Evolutionary conservation across 1,140 invertebrate species (phyloP), one percentile per base, ranked within the genome.

Genomic region (Conus ventricosus): DNA sequence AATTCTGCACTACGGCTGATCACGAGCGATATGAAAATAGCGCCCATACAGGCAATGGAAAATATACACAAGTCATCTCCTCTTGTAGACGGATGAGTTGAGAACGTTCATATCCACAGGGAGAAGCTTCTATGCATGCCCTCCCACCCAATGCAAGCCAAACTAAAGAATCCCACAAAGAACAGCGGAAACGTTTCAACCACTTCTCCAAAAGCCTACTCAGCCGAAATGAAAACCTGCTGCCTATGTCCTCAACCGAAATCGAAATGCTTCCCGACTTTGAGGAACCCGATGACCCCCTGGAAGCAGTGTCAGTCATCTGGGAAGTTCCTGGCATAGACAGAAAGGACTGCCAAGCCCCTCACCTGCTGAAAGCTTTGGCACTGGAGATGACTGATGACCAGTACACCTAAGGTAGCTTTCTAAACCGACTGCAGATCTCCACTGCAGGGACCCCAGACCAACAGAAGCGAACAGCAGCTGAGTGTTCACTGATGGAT

Each of bases 11-110:
- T 88, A 11, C 75, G 78, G 15, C 0, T 88, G 11, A 88, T 82
- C 25, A 82, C 87, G 23, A 55, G 87, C 75, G 87, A 20, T 54
- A 88, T 88, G 60, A 81, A 83, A 57, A 82, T 76, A 63, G 76
- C 85, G 27, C 85, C 85, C 20, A 88, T 75, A 5, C 60, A 23
- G 5, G 54, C 78, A 6, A 55, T 75, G 67, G 87, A 88, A 88
- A 55, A 88, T 11, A 25, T 23, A 2, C 17, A 25, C 76, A 78
- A 39, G 76, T 23, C 76, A 10, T 39, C 11, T 39, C n/a, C 76
- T 25, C 76, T 78, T 15, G 23, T 23, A 25, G 76, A 78, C 10
- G 5, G 76, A 25, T 11, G 76, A 1, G 76, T 23, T 23, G 76
- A 2, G 25, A 78, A 78, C 17, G 11, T 78, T 25, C 76, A 1